Evolutionary conservation across 2,797 vertebrate species (phyloP).

Genomic region (Urophycis tenuis): DNA sequence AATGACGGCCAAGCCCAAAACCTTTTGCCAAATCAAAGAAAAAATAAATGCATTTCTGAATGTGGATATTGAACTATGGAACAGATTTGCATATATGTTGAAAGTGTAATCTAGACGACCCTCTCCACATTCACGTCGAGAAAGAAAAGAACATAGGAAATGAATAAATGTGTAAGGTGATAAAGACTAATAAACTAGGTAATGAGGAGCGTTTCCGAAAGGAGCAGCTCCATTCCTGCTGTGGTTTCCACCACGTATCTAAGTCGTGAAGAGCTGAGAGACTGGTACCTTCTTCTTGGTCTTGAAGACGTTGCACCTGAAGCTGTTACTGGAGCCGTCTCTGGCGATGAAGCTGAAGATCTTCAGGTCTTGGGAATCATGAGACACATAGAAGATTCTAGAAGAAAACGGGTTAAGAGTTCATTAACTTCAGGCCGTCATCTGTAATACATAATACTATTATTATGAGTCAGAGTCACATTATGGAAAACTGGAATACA

Average conservation of each 20-base stretch:
- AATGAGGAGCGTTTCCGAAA: background rate
- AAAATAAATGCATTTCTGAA: background rate
- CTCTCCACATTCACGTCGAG: background rate
- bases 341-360: constrained; percentile 84
- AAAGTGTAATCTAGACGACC: background rate
- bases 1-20: too few species aligned
- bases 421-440: background rate
- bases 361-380: constrained; percentile 83
- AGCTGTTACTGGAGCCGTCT: constrained; percentile 77
- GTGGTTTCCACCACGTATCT: background rate
- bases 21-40: background rate
- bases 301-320: constrained; percentile 85
- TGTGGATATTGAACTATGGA: background rate
- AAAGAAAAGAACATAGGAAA: background rate
- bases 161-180: background rate
- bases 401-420: constrained; percentile 20
- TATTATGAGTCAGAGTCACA: background rate
- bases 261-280: too few species aligned
- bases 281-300: constrained; percentile 81
- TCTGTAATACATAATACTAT: background rate
- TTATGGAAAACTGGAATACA: background rate
- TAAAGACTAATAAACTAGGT: too few species aligned
- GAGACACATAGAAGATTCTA: constrained; percentile 87
- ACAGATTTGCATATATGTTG: background rate
- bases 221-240: background rate